These are phyloP conservation scores for Forbesichthys agassizii DNA, from an alignment of 2,113 vertebrate species.

Conservation along the genomic window DNA sequence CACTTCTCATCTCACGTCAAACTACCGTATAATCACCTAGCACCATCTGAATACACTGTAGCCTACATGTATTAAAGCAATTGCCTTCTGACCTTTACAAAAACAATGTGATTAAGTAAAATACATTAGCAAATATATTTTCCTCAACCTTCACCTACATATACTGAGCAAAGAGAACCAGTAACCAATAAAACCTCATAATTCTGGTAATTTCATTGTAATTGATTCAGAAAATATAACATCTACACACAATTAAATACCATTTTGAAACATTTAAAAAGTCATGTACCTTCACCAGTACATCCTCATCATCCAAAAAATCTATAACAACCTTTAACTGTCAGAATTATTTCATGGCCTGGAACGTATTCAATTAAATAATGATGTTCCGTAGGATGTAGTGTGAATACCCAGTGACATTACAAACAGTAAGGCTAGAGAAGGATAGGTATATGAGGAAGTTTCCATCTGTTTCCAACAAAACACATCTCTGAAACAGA, in stretches of 20 bases:
- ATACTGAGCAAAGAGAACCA: not conserved
- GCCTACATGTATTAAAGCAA: constrained; percentile 15
- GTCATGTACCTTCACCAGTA: not conserved
- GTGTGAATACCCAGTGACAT: constrained; percentile 34
- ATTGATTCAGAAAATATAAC: not conserved
- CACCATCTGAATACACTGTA: constrained; percentile 14
- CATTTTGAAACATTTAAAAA: constrained; percentile 18
- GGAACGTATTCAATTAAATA: not conserved
- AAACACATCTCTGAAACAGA: constrained; percentile 19
- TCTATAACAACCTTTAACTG: not conserved
- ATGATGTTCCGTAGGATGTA: not conserved
- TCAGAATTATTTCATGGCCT: not conserved
- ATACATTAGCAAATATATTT: constrained; percentile 6
- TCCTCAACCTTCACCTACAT: not conserved
- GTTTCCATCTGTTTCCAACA: constrained; percentile 35
- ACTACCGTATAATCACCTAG: constrained; percentile 15
- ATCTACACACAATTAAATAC: constrained; percentile 11
- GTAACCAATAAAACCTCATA: not conserved
- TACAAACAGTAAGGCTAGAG: constrained; percentile 43
- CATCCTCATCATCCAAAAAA: not conserved
- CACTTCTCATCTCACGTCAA: not conserved
- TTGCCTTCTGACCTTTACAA: not conserved
- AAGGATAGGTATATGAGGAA: constrained; percentile 31
- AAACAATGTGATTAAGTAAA: constrained; percentile 4
- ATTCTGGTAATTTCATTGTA: not conserved